Evolutionary conservation across 2,113 vertebrate genomes (phyloP).

Genomic region (Solea senegalensis): DNA sequence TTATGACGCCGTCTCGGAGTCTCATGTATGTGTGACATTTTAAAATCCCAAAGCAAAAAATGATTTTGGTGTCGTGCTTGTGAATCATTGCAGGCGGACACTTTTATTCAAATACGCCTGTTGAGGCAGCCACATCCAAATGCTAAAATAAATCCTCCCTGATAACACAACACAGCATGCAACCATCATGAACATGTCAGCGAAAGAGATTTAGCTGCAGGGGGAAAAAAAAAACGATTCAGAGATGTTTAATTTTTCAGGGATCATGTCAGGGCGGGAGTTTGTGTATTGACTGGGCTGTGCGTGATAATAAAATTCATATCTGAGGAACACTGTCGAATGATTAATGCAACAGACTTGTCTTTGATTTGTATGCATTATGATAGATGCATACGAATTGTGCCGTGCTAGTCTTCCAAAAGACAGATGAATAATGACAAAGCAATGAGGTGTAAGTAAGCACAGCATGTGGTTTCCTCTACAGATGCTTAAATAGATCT

Average conservation of each 20-base stretch:
- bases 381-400: conserved; percentile 16
- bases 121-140: conserved; percentile 49
- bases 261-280: background rate
- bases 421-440: conserved; percentile 30
- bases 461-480: conserved; percentile 25
- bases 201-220: conserved; percentile 32
- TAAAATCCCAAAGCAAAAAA: conserved; percentile 49
- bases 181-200: conserved; percentile 28
- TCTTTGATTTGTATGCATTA: conserved; percentile 17
- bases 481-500: conserved; percentile 17
- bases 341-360: conserved; percentile 37
- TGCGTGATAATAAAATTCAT: conserved; percentile 31
- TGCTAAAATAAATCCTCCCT: conserved; percentile 47
- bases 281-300: conserved; percentile 13
- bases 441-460: conserved; percentile 8
- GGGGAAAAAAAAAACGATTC: conserved; percentile 13
- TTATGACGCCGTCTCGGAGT: conserved; percentile 34
- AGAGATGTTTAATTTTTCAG: conserved; percentile 46
- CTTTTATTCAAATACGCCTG: conserved; percentile 54
- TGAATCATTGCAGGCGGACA: conserved; percentile 49
- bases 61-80: conserved; percentile 41
- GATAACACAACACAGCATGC: conserved; percentile 41
- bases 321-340: conserved; percentile 30
- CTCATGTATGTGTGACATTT: conserved; percentile 57
- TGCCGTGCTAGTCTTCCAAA: conserved; percentile 25